Conservation (phyloP, 2,797 vertebrate genomes). For the Zenarchopterus dispar region DNA sequence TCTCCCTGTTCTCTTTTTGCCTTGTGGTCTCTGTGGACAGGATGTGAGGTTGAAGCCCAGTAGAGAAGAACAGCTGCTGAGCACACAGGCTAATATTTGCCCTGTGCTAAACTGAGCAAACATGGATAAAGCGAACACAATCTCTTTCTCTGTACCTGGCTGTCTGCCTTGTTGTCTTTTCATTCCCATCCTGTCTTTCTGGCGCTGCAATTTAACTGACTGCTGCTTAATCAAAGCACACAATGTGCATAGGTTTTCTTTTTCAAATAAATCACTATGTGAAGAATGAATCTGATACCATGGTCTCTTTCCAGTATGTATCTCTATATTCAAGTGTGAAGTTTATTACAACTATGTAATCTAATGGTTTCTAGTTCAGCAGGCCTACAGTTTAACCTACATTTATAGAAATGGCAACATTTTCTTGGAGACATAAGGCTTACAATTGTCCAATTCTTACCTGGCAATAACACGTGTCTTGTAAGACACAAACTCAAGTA, state of each 20-base stretch:
- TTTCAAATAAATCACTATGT: conserved; percentile 42
- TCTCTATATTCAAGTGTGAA: conserved; percentile 9
- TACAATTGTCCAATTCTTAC: too few species aligned
- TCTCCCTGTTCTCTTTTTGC: conserved; percentile 9
- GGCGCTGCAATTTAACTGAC: conserved; percentile 25
- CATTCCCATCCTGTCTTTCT: conserved; percentile 47
- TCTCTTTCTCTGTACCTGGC: conserved; percentile 60
- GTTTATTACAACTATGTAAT: conserved; percentile 44
- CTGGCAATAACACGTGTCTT: too few species aligned
- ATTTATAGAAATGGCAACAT: conserved; percentile 1
- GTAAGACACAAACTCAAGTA: too few species aligned
- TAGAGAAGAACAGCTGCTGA: conserved; percentile 59
- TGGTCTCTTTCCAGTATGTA: conserved; percentile 50
- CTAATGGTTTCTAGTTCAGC: conserved; percentile 14
- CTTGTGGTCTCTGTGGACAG: conserved; percentile 35
- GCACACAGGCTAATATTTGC: conserved; percentile 75
- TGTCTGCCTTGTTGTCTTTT: conserved; percentile 69
- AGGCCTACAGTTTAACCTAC: conserved; percentile 5
- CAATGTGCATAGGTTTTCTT: conserved; percentile 24
- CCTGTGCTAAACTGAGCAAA: conserved; percentile 74
- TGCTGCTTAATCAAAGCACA: conserved; percentile 34
- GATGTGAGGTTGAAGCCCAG: conserved; percentile 53
- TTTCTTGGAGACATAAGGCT: too few species aligned
- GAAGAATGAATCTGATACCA: conserved; percentile 48
- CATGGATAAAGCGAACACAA: conserved; percentile 73